Conservation (phyloP, 2,888 invertebrate genomes). For the Oegoconia quadripuncta region DNA sequence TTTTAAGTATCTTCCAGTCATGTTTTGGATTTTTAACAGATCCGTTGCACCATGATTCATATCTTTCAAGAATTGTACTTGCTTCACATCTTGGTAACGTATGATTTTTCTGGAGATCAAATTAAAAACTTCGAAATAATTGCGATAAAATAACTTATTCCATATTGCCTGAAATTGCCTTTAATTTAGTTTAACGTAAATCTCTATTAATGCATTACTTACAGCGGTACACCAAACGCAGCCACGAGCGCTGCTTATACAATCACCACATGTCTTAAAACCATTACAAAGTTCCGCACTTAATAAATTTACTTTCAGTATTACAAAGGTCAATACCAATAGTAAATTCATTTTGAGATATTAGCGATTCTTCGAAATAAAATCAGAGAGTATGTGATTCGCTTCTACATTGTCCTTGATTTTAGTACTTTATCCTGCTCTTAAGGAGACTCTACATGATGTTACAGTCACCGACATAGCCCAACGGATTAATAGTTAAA, state of each 20-base stretch:
- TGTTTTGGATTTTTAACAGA: slow-evolving; percentile 2
- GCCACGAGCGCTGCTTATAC: slow-evolving; percentile 38
- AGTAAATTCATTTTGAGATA: background rate
- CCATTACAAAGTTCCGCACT: slow-evolving; percentile 10
- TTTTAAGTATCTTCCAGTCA: background rate
- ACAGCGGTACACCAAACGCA: slow-evolving; percentile 59
- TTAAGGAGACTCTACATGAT: no score
- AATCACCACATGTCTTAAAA: slow-evolving; percentile 42
- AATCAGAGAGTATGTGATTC: no score
- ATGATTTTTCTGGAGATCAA: slow-evolving; percentile 4
- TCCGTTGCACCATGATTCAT: slow-evolving; percentile 5
- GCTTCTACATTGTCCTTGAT: no score
- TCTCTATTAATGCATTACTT: slow-evolving; percentile 16
- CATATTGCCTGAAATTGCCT: no score
- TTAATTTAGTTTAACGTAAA: background rate
- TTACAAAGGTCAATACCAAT: slow-evolving; percentile 10
- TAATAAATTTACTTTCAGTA: slow-evolving; percentile 10
- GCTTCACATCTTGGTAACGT: slow-evolving; percentile 6
- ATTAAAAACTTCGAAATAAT: background rate
- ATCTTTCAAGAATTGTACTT: background rate
- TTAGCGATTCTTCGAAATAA: background rate
- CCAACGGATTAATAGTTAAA: no score
- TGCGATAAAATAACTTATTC: no score
- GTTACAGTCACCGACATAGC: no score
- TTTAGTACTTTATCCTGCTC: no score